These are phyloP conservation scores for Allophyes oxyacanthae DNA, from an alignment of 2,888 invertebrate genomes.

Conservation along the genomic window DNA sequence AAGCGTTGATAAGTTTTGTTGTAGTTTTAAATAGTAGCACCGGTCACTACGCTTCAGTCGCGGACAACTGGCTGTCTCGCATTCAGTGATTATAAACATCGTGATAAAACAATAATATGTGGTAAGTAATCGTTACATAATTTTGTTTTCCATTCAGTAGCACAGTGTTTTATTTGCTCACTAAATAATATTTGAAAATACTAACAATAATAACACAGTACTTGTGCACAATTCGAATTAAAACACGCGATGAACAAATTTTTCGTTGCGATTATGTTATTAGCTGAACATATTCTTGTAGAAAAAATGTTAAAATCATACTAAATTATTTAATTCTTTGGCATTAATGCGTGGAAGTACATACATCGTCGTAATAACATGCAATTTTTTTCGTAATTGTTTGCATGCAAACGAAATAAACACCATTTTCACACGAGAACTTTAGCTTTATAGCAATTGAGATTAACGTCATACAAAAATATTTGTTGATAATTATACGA, in stretches of 20 bases:
- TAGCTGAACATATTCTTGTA: constrained; percentile 6
- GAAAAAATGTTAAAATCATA: constrained; percentile 12
- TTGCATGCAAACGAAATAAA: background rate
- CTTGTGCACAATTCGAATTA: constrained; percentile 19
- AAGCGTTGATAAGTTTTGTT: constrained; percentile 53
- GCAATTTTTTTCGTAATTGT: constrained; percentile 3
- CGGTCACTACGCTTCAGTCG: constrained; percentile 48
- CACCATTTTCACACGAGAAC: constrained; percentile 3
- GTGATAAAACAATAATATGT: constrained; percentile 58
- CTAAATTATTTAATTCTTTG: constrained; percentile 10
- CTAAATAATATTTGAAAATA: constrained; percentile 14
- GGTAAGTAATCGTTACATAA: constrained; percentile 55
- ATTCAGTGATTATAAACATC: constrained; percentile 39
- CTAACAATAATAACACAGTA: constrained; percentile 3
- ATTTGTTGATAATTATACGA: background rate
- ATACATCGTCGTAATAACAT: constrained; percentile 5
- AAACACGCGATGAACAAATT: constrained; percentile 29
- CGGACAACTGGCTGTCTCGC: constrained; percentile 38
- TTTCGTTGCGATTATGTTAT: constrained; percentile 29
- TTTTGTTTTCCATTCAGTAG: constrained; percentile 13
- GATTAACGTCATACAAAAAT: background rate
- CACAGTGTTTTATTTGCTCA: constrained; percentile 10
- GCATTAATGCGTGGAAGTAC: constrained; percentile 12
- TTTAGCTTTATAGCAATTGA: background rate
- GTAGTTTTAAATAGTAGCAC: constrained; percentile 52